These are phyloP conservation scores for Ephialtes manifestator DNA, from an alignment of 2,888 invertebrate genomes.

Conservation along the genomic window DNA sequence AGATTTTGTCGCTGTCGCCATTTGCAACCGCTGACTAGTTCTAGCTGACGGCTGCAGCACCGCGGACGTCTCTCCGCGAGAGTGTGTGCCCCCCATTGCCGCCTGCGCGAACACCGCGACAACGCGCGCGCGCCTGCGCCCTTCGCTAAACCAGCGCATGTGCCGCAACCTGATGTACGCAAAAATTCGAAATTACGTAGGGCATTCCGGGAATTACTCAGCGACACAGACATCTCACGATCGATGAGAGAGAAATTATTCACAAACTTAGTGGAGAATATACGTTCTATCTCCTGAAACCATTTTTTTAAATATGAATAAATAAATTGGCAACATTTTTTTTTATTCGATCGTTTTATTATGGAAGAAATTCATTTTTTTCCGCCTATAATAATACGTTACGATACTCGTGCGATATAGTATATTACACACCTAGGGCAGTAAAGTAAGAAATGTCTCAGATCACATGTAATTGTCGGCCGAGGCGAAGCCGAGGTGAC, in stretches of 20 bases:
- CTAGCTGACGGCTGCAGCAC: conserved; percentile 75
- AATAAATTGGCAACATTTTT: background rate
- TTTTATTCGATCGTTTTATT: no score
- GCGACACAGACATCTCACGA: conserved; percentile 17
- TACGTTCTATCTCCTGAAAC: background rate
- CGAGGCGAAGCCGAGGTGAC: no score
- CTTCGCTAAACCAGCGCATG: conserved; percentile 14
- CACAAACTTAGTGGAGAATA: background rate
- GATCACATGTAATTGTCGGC: no score
- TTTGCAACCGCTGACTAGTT: conserved; percentile 84
- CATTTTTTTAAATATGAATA: background rate
- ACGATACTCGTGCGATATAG: no score
- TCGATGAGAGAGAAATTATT: background rate
- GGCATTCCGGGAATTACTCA: background rate
- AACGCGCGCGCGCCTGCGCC: conserved; percentile 16
- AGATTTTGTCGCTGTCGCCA: conserved; percentile 84
- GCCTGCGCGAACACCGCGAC: conserved; percentile 12
- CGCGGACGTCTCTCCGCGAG: conserved; percentile 36
- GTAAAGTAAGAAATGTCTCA: no score
- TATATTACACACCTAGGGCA: no score
- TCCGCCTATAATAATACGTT: no score
- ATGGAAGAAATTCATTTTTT: no score
- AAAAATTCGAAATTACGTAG: conserved; percentile 24
- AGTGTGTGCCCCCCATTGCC: conserved; percentile 1
- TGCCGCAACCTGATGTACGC: background rate